These are phyloP conservation scores for Xyrichtys novacula DNA, from an alignment of 2,797 vertebrate species.

Conservation along the genomic window DNA sequence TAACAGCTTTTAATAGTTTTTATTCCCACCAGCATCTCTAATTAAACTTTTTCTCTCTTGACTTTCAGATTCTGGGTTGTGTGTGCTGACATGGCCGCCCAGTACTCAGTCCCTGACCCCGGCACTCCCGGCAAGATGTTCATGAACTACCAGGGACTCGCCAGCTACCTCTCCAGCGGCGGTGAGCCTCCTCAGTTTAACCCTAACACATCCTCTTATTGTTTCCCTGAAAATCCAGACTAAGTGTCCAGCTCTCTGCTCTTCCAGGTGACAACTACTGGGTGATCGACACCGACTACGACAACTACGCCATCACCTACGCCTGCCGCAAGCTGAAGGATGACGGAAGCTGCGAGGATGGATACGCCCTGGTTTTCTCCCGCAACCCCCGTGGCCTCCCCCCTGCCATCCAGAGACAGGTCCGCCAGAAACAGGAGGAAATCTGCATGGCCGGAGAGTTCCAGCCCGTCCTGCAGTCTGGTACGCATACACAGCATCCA, in stretches of 20 bases:
- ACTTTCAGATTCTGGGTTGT: conserved; percentile 89
- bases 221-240: not conserved
- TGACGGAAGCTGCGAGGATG: conserved; percentile 90
- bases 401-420: conserved; percentile 88
- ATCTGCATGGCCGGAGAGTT: conserved; percentile 93
- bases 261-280: conserved; percentile 93
- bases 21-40: not conserved
- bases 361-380: conserved; percentile 92
- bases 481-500: conserved; percentile 35
- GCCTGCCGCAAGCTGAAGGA: conserved; percentile 91
- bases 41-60: not conserved
- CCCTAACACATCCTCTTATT: not conserved
- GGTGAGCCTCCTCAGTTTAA: conserved; percentile 74
- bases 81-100: conserved; percentile 92
- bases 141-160: conserved; percentile 92
- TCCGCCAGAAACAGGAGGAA: conserved; percentile 92
- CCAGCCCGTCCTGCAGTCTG: conserved; percentile 93
- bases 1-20: not conserved
- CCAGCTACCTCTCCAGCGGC: conserved; percentile 92
- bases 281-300: conserved; percentile 95
- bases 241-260: conserved; percentile 24
- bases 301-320: conserved; percentile 94
- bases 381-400: conserved; percentile 91
- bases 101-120: conserved; percentile 88
- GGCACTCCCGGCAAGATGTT: conserved; percentile 90